These are phyloP conservation scores for Toxostoma redivivum DNA, from an alignment of 2,113 vertebrate genomes.

Conservation along the genomic window DNA sequence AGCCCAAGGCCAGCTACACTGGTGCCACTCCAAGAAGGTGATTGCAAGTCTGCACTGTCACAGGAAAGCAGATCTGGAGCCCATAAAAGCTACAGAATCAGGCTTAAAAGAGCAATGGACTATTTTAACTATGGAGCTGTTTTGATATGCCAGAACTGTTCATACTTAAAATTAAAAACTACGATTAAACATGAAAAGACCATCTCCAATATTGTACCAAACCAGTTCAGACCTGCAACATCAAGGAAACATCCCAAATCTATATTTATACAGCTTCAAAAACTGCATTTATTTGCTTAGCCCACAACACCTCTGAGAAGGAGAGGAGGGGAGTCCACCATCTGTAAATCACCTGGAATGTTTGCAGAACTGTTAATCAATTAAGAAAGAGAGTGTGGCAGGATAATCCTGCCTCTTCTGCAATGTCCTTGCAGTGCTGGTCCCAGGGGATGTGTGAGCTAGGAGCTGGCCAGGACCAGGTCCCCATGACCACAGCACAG, in stretches of 20 bases:
- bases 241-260: not conserved
- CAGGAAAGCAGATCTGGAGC: not conserved
- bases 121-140: not conserved
- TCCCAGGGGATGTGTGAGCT: not conserved
- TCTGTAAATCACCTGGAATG: not conserved
- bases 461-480: not conserved
- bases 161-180: not conserved
- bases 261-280: constrained; percentile 2
- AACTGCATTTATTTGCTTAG: not conserved
- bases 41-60: not conserved
- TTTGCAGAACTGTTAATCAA: constrained; percentile 51
- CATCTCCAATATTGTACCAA: not conserved
- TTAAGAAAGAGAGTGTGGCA: constrained; percentile 8
- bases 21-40: not conserved
- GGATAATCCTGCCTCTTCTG: constrained; percentile 33
- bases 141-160: not conserved
- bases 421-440: not conserved
- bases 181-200: not conserved
- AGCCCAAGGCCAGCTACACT: not conserved
- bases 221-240: not conserved
- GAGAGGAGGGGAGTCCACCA: not conserved
- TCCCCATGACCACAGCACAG: not conserved
- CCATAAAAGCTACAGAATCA: not conserved
- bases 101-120: not conserved
- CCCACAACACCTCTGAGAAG: not conserved